Evolutionary conservation across 2,888 invertebrate genomes (phyloP).

Genomic region (Chrysina gloriosa): DNA sequence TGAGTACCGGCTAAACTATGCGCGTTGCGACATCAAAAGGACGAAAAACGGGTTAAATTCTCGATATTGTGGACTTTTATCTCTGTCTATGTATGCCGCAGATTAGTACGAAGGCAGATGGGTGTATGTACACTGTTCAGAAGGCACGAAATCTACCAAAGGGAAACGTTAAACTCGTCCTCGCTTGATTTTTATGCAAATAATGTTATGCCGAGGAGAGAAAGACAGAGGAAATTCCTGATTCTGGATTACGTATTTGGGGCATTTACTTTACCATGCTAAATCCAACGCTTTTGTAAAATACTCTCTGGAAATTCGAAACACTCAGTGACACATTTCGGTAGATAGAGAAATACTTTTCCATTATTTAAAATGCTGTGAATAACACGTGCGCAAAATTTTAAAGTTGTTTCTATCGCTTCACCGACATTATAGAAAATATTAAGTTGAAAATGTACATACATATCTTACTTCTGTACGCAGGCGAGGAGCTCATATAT

Average conservation of each 20-base stretch:
- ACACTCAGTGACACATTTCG: no score
- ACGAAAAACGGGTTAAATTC: constrained; percentile 56
- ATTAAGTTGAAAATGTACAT: no score
- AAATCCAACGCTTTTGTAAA: no score
- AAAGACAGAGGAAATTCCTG: neutral
- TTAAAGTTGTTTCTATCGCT: no score
- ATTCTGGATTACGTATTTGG: constrained; percentile 6
- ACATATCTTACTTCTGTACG: no score
- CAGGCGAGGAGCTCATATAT: no score
- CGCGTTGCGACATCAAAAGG: constrained; percentile 49
- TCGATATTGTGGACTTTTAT: constrained; percentile 48
- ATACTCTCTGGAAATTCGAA: no score
- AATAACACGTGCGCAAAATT: no score
- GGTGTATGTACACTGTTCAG: neutral
- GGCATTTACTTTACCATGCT: neutral
- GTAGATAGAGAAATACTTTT: no score
- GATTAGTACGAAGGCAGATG: neutral
- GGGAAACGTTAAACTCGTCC: constrained; percentile 22
- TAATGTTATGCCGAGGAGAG: constrained; percentile 8
- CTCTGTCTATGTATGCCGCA: constrained; percentile 18
- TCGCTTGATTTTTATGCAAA: constrained; percentile 26
- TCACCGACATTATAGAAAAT: no score
- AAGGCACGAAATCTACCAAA: constrained; percentile 19
- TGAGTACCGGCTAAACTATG: constrained; percentile 48
- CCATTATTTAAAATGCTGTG: no score